phyloP scores from a whole-genome alignment of 2,797 vertebrate genomes.

The Erpetoichthys calabaricus region DNA sequence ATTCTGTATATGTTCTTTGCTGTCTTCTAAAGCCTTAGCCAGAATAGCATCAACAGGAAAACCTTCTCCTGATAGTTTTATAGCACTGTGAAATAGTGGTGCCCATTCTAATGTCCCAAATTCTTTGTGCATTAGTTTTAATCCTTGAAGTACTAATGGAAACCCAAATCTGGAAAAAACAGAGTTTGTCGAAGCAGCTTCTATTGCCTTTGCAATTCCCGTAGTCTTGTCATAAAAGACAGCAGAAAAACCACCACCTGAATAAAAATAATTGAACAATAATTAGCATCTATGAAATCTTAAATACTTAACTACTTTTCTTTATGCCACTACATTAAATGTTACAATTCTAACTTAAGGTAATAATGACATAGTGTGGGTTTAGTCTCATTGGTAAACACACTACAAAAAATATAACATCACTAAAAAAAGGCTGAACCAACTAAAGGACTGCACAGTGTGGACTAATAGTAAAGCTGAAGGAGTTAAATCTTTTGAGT shows the following conservation, averaged over 20 bases:
- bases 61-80: constrained; percentile 32
- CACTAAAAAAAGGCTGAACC: no score
- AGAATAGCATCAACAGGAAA: constrained; percentile 36
- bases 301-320: no score
- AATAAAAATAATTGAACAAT: constrained; percentile 6
- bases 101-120: constrained; percentile 35
- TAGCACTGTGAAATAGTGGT: constrained; percentile 20
- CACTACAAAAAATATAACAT: no score
- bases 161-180: constrained; percentile 20
- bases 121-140: constrained; percentile 29
- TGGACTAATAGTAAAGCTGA: no score
- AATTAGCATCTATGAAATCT: background rate
- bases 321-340: no score
- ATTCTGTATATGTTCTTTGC: constrained; percentile 18
- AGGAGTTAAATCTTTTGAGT: no score
- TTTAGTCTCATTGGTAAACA: no score
- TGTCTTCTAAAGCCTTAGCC: constrained; percentile 29
- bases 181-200: constrained; percentile 15
- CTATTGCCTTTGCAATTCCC: constrained; percentile 27
- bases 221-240: constrained; percentile 36
- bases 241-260: constrained; percentile 39
- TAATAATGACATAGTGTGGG: no score
- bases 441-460: no score
- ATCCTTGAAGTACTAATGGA: constrained; percentile 33
- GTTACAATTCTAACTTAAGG: no score